phyloP scores from a whole-genome alignment of 2,888 invertebrate genomes.

The Chymomyza amoena region DNA sequence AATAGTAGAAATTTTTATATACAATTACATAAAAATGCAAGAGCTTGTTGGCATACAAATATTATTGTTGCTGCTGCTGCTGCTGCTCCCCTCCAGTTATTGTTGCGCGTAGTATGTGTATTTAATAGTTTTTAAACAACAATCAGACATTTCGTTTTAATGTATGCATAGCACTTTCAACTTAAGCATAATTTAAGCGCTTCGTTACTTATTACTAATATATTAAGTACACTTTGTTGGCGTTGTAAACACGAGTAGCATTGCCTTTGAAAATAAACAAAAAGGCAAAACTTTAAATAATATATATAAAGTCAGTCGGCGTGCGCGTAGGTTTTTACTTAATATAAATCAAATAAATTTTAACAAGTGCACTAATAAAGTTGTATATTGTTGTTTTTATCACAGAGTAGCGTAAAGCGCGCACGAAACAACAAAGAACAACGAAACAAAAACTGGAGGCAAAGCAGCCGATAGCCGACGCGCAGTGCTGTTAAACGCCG shows the following conservation, averaged over 20 bases:
- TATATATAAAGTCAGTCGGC: not conserved
- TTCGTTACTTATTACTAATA: constrained; percentile 45
- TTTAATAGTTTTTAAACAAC: not conserved
- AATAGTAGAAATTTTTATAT: constrained; percentile 46
- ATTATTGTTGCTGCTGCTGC: constrained; percentile 12
- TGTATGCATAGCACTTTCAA: not conserved
- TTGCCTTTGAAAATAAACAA: not conserved
- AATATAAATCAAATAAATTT: not conserved
- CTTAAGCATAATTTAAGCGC: not conserved
- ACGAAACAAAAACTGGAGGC: constrained; percentile 47
- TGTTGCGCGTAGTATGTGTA: not conserved
- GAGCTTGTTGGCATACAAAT: constrained; percentile 28
- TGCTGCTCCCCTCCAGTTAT: constrained; percentile 1
- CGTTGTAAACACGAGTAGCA: not conserved
- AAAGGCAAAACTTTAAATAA: not conserved
- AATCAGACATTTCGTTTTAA: not conserved
- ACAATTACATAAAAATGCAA: constrained; percentile 66
- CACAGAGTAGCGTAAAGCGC: constrained; percentile 47
- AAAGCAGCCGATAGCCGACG: not conserved
- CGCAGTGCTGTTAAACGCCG: not conserved
- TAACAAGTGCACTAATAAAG: not conserved
- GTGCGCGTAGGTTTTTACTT: not conserved
- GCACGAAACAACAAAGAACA: constrained; percentile 53
- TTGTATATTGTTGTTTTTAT: constrained; percentile 29
- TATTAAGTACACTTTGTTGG: constrained; percentile 55